These are phyloP conservation scores for Nyctibius bracteatus DNA, from an alignment of 2,113 vertebrate genomes.

Conservation along the genomic window DNA sequence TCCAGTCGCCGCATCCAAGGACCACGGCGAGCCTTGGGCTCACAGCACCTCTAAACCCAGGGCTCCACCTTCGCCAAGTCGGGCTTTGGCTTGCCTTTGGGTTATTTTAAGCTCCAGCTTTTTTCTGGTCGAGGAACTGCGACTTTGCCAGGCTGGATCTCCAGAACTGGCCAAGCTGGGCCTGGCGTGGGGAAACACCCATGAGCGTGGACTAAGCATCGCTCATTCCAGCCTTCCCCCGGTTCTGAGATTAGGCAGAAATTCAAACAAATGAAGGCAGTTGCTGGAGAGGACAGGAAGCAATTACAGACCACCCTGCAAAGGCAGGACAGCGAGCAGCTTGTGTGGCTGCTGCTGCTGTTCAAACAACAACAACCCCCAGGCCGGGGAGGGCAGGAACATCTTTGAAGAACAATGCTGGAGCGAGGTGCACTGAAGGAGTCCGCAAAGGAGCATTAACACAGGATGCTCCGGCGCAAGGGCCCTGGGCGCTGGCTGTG, in stretches of 20 bases:
- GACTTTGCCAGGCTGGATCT: neutral
- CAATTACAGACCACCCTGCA: slow-evolving; percentile 76
- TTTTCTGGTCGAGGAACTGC: neutral
- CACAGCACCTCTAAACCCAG: neutral
- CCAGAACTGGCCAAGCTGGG: neutral
- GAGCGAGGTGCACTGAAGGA: neutral
- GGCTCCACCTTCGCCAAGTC: neutral
- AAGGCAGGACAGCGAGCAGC: slow-evolving; percentile 58
- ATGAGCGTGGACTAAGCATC: slow-evolving; percentile 22
- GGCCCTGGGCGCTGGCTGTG: neutral
- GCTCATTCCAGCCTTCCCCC: neutral
- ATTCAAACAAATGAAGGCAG: slow-evolving; percentile 71
- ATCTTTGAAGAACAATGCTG: slow-evolving; percentile 36
- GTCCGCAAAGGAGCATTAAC: neutral
- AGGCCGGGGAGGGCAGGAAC: slow-evolving; percentile 40
- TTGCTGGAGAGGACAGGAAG: slow-evolving; percentile 75
- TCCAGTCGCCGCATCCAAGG: neutral
- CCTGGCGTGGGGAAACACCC: neutral
- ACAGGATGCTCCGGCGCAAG: neutral
- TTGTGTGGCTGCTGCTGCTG: slow-evolving; percentile 63
- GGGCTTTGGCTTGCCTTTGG: neutral
- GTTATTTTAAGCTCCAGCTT: neutral
- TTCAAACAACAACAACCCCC: slow-evolving; percentile 53
- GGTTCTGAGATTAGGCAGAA: slow-evolving; percentile 55
- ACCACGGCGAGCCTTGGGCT: neutral